Base-by-base conservation (phyloP, 2,888 invertebrate genomes). In the Scaptomyza caliginosa region DNA sequence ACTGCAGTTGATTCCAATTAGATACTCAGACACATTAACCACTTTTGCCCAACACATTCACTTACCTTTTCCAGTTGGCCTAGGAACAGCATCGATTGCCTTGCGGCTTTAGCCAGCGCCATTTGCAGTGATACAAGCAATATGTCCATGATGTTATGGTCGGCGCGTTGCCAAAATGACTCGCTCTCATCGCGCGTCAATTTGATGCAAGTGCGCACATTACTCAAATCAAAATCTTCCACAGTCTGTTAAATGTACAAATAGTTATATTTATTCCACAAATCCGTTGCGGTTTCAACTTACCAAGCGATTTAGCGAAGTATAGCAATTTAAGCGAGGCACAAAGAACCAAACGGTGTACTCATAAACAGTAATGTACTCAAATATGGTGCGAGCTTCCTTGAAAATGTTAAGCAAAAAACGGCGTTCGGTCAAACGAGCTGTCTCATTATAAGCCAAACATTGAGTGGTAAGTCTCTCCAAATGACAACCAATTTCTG, bases 301-400 rank as follows among this genome's bases (percentile, higher is more conserved):
- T 48, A 78, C 78, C 67, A 75, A 43, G 5, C 49, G 1, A 5
- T 23, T 13, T 11, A 79, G 6, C 3, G n/a, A 7, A 0, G 24
- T 46, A 5, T 40, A 70, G 0, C 32, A 3, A 4, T 69, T 50
- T 2, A 54, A 40, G 4, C 55, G 57, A 1, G 77, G 68, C 13
- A 84, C 67, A 50, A 73, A 70, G 30, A 84, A 84, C 84, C 70
- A 84, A 0, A 88, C 75, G 0, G 84, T 73, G 28, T 88, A 84
- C 32, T 84, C 69, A 0, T 54, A 16, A 2, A 42, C 7, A 0
- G 88, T 86, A 0, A 88, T 68, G 11, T 52, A 73, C 30, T 84
- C 88, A 4, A 84, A 84, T 0, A 80, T 67, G 4, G 2, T 4
- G 4, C 78, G 86, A 2, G 84, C 71, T n/a, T 57, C 16, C 0